Base-by-base conservation (phyloP, 2,797 vertebrate species). In the Chiloscyllium punctatum region DNA sequence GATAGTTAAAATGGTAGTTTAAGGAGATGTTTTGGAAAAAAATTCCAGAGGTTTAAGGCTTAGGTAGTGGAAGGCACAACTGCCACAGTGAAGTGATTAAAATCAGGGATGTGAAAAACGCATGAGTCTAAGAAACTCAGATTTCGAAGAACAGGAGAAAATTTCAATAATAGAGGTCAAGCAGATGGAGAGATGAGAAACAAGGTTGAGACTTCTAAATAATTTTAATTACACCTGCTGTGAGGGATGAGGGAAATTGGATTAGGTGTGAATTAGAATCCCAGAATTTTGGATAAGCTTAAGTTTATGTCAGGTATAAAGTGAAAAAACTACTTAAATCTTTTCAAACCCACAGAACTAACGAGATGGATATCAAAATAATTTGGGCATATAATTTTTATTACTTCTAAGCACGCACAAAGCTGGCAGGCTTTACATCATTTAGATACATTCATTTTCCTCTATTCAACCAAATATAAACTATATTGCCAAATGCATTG, bases 331-430 rank as follows among this genome's bases (percentile, higher is more conserved):
- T 30, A 88, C 30, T 11, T 88, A 30, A 57, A 15, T 30, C 27
- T 57, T 57, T 53, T 9, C 7, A 18, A 21, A 91, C 51, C 30
- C 27, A 33, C 33, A 66, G 6, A 18, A 16, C 5, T 30, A 62
- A 62, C 30, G 37, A 91, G 88, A 33, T n/a, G 66, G 18, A 91
- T 57, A 91, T 62, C 0, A n/a, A 91, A 66, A 66, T 66, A 33
- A 68, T 91, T 37, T 66, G 66, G 62, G n/a, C 37, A 68, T 91
- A n/a, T 66, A 66, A 66, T n/a, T 91, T 66, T 91, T 91, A 91
- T n/a, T 68, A 37, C 15, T 91, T 66, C 66, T 66, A 91, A 68
- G 18, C 30, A 66, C 4, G 5, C 9, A 23, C 82, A 84, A 48
- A 84, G 42, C 4, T 62, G 23, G 30, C 27, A 90, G 71, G 91